Conservation (phyloP, 2,888 invertebrate species). For the Latrodectus elegans region DNA sequence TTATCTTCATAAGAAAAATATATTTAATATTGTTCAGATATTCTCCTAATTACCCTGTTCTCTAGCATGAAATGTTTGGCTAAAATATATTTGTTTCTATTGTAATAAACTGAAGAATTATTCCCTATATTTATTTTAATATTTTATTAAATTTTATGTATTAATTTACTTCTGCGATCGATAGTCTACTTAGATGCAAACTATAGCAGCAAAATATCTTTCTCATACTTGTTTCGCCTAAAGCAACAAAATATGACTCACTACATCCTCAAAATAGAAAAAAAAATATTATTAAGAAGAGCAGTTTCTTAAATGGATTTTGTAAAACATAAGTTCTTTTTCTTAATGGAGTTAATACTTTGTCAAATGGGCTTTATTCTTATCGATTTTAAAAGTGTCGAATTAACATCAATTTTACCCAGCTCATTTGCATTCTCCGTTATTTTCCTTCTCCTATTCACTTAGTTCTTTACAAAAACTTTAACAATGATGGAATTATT, state of each 20-base stretch:
- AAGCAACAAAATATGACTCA: too few species aligned
- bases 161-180: neutral
- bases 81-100: neutral
- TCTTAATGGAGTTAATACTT: neutral
- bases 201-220: too few species aligned
- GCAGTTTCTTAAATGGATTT: neutral
- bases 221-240: too few species aligned
- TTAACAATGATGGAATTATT: constrained; percentile 7
- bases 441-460: constrained; percentile 21
- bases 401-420: constrained; percentile 51
- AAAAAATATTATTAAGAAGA: too few species aligned
- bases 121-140: neutral
- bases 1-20: too few species aligned
- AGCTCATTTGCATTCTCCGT: constrained; percentile 55
- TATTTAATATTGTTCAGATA: too few species aligned
- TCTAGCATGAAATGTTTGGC: neutral
- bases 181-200: neutral
- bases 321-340: neutral
- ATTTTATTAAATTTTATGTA: neutral
- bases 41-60: neutral
- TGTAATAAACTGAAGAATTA: neutral
- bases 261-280: too few species aligned
- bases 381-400: constrained; percentile 52
- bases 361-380: constrained; percentile 26
- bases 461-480: constrained; percentile 12